Evolutionary conservation across 1,140 invertebrate species (phyloP).

Genomic region (Pomacea maculata): DNA sequence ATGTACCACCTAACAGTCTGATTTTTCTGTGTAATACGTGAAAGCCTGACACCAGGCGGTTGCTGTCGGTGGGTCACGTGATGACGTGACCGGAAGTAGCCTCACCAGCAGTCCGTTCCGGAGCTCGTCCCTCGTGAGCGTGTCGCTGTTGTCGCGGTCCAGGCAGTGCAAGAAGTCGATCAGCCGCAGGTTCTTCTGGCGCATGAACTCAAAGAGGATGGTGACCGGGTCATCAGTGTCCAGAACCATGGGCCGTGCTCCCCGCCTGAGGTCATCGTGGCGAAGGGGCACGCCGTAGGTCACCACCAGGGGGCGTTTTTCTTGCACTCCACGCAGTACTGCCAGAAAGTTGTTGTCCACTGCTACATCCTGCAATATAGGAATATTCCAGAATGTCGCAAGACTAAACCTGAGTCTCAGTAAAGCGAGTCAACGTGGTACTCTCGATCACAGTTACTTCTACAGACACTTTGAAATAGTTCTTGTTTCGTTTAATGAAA

Average conservation of each 20-base stretch:
- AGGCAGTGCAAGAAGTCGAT: slow-evolving; percentile 52
- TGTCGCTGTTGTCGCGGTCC: slow-evolving; percentile 53
- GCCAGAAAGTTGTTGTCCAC: slow-evolving; percentile 47
- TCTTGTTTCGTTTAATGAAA: too few species aligned
- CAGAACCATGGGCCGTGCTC: slow-evolving; percentile 34
- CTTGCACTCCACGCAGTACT: slow-evolving; percentile 38
- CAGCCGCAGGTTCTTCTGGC: slow-evolving; percentile 47
- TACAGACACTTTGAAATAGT: too few species aligned
- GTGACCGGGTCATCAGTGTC: slow-evolving; percentile 53
- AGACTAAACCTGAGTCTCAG: too few species aligned
- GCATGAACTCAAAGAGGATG: slow-evolving; percentile 55
- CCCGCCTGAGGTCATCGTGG: slow-evolving; percentile 43
- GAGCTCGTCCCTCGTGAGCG: slow-evolving; percentile 48
- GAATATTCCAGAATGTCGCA: neutral
- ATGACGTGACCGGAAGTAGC: neutral
- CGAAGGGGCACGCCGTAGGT: slow-evolving; percentile 45
- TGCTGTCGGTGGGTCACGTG: too few species aligned
- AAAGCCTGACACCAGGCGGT: too few species aligned
- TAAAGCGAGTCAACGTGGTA: too few species aligned
- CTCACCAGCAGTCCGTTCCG: slow-evolving; percentile 44
- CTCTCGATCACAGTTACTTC: too few species aligned
- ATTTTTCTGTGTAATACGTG: too few species aligned
- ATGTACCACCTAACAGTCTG: too few species aligned
- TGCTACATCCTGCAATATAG: slow-evolving; percentile 43
- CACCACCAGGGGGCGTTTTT: slow-evolving; percentile 34